Evolutionary conservation across 2,888 invertebrate genomes (phyloP), one percentile per base, ranked within the genome.

Genomic region (Eledona agricola): DNA sequence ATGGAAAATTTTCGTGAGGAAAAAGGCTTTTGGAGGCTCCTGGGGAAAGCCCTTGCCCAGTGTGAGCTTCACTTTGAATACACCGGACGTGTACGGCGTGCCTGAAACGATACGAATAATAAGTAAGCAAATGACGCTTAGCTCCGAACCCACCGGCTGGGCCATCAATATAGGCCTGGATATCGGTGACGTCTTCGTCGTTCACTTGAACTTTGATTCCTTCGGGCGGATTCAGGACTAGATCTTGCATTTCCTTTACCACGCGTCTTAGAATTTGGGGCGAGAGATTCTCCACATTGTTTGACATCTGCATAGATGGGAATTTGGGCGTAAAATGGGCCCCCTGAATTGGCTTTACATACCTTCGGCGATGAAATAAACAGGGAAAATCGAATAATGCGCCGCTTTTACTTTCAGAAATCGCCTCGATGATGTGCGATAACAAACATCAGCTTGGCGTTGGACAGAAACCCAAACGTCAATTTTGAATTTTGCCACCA

Each of bases 1-100:
- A 78, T 97, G 96, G 80, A 97, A 97, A 73, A 97, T 93, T 82
- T 92, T 93, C 43, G 96, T 97, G 55, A 94, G 80, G 78, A 97
- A 97, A 79, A 81, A 88, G 47, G 91, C 96, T 79, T 95, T 95
- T 31, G 96, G 96, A 62, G 96, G 94, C 64, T 88, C 86, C 66
- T 87, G 83, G 4, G 96, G 96, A 78, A 94, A 97, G 76, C 93
- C 93, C 80, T 94, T 94, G 6, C 93, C 92, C 51, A 97, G 82
- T 57, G 88, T 88, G 64, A 97, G 79, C 76, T 95, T 94, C 57
- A 96, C 89, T 74, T 88, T 87, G 78, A 97, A 97, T 64, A 86
- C 80, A 37, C 96, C 96, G 54, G 90, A 89, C 58, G 86, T 82
- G 77, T 96, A 97, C 38, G 96, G 96, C 45, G 96, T 96, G 47